Evolutionary conservation across 2,888 invertebrate genomes (phyloP).

Genomic region (Rapana venosa): DNA sequence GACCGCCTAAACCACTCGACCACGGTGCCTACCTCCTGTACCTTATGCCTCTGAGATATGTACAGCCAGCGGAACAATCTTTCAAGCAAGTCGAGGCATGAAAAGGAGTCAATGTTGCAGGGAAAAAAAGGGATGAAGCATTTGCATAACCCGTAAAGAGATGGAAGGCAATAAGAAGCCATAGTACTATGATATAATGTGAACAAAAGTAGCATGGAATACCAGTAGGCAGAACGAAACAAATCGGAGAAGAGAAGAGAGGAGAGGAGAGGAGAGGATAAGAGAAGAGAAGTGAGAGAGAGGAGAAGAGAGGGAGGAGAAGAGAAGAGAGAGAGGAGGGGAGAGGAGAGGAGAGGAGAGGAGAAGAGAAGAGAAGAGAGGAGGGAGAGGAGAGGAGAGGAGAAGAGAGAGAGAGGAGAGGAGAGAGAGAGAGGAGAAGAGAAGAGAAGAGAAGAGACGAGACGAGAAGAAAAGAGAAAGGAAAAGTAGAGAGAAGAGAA

Average conservation of each 20-base stretch:
- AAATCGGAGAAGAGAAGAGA: neutral
- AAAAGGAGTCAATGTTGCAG: no score
- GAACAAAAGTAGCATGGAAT: no score
- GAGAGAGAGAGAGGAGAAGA: neutral
- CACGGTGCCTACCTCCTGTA: no score
- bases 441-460: neutral
- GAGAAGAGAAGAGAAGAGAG: neutral
- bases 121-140: no score
- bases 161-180: no score
- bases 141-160: no score
- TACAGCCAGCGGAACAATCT: no score
- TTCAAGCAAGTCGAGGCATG: no score
- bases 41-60: no score
- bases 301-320: neutral
- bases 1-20: no score
- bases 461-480: neutral
- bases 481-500: neutral
- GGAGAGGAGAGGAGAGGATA: neutral
- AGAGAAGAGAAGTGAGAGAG: neutral
- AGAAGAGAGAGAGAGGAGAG: neutral
- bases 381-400: neutral
- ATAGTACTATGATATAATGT: no score
- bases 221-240: no score
- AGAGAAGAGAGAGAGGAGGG: neutral
- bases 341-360: neutral